These are phyloP conservation scores for Tetraneura akinire DNA, from an alignment of 1,140 invertebrate species.

Conservation along the genomic window DNA sequence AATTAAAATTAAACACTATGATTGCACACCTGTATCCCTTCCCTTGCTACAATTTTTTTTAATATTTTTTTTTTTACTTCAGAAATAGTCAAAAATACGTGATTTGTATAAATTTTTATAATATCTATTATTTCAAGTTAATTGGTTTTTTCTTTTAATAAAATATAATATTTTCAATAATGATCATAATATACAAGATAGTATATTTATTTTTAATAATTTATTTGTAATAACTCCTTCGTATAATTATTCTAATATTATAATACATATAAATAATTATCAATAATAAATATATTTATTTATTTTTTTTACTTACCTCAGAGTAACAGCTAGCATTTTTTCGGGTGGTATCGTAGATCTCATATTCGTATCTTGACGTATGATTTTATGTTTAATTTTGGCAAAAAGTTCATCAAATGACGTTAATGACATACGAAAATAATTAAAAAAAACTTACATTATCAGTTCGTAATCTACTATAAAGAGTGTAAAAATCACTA, in stretches of 20 bases:
- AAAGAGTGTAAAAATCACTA: conserved; percentile 24
- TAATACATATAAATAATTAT: not conserved
- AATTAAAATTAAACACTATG: too few relatives aligned
- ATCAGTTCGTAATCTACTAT: not conserved
- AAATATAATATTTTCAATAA: not conserved
- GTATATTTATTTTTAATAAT: not conserved
- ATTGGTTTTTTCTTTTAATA: not conserved
- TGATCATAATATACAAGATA: not conserved
- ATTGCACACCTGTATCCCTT: too few relatives aligned
- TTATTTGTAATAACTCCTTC: not conserved
- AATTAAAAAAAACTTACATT: conserved; percentile 15
- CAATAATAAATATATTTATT: conserved; percentile 33
- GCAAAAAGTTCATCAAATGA: conserved; percentile 10
- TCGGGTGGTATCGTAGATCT: conserved; percentile 57
- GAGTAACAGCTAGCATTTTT: too few relatives aligned
- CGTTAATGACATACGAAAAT: not conserved
- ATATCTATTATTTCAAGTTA: not conserved
- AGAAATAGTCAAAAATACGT: not conserved
- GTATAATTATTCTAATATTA: not conserved
- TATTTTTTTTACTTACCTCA: conserved; percentile 53
- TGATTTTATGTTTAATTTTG: conserved; percentile 7
- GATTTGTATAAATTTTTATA: not conserved
- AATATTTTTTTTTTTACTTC: not conserved
- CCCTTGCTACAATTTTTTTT: not conserved
- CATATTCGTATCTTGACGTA: conserved; percentile 57